These are phyloP conservation scores for Indicator indicator DNA, from an alignment of 2,113 vertebrate genomes.

Conservation along the genomic window DNA sequence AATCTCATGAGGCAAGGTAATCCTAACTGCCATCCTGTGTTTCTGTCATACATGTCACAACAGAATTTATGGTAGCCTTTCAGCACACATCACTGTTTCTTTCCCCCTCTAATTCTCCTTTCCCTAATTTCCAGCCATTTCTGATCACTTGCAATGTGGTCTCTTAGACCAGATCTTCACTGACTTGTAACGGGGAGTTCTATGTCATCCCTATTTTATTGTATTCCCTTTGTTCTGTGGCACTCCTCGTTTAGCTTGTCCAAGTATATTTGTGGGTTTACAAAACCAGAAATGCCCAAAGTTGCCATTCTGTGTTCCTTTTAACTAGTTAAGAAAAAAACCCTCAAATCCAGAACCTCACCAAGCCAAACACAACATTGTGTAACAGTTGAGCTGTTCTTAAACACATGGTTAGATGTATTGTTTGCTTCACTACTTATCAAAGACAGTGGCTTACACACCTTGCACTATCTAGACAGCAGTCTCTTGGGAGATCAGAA, in stretches of 20 bases:
- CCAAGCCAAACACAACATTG: not conserved
- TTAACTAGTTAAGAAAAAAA: not conserved
- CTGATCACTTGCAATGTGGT: not conserved
- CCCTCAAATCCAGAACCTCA: not conserved
- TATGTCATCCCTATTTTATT: not conserved
- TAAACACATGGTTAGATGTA: slow-evolving; percentile 51
- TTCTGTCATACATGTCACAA: not conserved
- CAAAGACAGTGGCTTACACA: slow-evolving; percentile 61
- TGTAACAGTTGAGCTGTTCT: not conserved
- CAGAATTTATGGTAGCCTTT: not conserved
- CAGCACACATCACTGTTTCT: not conserved
- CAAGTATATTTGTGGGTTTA: not conserved
- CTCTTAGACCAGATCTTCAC: not conserved
- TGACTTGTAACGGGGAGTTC: not conserved
- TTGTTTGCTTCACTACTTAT: slow-evolving; percentile 65
- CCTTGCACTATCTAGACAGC: slow-evolving; percentile 63
- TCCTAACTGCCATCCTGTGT: not conserved
- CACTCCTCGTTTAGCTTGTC: not conserved
- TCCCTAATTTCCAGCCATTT: not conserved
- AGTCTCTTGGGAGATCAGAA: slow-evolving; percentile 50
- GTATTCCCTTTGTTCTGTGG: not conserved
- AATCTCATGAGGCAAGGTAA: not conserved
- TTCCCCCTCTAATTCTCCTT: not conserved
- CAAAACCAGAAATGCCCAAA: not conserved
- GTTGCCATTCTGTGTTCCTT: not conserved